A percentile compares a stretch with the other conserved stretches of the same genome.
Evolutionary conservation across 2,888 invertebrate species (phyloP).

Genomic region (Tenthredo livida): DNA sequence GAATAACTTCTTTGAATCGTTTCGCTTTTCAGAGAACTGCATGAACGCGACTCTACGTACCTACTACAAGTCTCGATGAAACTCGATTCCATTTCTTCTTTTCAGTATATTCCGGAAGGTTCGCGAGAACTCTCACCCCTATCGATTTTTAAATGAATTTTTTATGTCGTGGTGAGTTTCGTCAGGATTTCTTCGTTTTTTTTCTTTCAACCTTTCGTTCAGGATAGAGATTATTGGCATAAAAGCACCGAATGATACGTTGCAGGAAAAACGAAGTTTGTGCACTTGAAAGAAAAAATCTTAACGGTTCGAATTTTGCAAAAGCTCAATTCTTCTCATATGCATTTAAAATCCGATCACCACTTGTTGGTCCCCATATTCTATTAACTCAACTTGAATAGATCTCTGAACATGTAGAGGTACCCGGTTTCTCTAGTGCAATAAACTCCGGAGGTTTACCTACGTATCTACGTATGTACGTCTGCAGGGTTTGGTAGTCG

Average conservation of each 20-base stretch:
- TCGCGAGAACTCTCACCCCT: not conserved
- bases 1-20: not conserved
- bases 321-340: not conserved
- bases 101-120: not conserved
- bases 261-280: not conserved
- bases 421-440: not conserved
- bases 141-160: constrained; percentile 1
- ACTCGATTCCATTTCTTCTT: not conserved
- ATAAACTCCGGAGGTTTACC: not conserved
- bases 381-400: not conserved
- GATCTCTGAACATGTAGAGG: not conserved
- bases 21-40: not conserved
- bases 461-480: not conserved
- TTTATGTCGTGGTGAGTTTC: not conserved
- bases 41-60: not conserved
- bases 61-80: not conserved
- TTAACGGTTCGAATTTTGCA: no score
- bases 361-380: not conserved
- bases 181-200: no score
- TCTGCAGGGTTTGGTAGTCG: constrained; percentile 7
- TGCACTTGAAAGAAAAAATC: not conserved
- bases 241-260: no score
- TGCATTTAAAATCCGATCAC: not conserved
- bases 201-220: no score
- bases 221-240: no score